Percentiles rank a stretch among this genome's conserved stretches.
Conservation (phyloP, 1,140 invertebrate genomes). For the Potamilus streckersoni region DNA sequence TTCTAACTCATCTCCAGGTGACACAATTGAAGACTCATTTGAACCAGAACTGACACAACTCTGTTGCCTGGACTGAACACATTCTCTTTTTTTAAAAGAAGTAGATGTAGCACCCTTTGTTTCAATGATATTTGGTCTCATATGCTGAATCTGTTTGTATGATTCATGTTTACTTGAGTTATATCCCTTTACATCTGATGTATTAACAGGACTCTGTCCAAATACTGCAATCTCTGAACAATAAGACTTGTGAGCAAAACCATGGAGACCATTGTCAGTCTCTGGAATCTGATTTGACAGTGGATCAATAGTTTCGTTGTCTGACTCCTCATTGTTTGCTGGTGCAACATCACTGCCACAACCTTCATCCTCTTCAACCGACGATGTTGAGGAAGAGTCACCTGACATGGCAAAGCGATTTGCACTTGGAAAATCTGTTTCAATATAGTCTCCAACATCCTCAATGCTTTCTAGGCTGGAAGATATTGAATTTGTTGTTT, state of each 20-base stretch:
- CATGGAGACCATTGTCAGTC: slow-evolving; percentile 26
- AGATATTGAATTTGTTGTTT: no score
- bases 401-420: slow-evolving; percentile 50
- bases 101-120: no score
- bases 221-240: slow-evolving; percentile 9
- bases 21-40: no score
- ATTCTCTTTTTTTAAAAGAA: no score
- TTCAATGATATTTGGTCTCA: no score
- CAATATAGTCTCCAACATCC: slow-evolving; percentile 62
- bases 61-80: no score
- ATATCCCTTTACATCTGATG: no score
- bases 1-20: no score
- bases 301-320: slow-evolving; percentile 35
- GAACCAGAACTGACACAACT: no score
- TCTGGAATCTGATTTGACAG: slow-evolving; percentile 13
- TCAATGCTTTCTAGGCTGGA: slow-evolving; percentile 43
- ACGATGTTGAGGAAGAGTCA: slow-evolving; percentile 49
- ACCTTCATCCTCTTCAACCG: slow-evolving; percentile 46
- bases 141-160: no score
- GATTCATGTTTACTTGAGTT: no score
- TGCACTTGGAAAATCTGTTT: slow-evolving; percentile 54
- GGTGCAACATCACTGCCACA: slow-evolving; percentile 31
- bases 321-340: slow-evolving; percentile 23
- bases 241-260: slow-evolving; percentile 15
- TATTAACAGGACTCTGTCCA: no score